Base-by-base conservation (phyloP, 2,888 invertebrate species). In the Steinernema hermaphroditum region DNA sequence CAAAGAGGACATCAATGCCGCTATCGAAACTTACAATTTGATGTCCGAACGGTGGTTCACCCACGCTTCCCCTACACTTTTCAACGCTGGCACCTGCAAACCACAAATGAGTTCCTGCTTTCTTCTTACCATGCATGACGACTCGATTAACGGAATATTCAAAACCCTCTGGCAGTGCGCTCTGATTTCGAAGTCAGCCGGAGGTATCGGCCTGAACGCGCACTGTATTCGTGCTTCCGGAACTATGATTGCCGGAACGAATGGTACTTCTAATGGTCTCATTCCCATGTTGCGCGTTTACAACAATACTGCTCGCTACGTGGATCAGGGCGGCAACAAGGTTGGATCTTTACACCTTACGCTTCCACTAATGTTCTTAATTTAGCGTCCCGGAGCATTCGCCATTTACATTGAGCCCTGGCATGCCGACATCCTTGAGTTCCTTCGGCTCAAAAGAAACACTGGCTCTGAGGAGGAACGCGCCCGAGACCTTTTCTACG, bases 331-430 rank as follows among this genome's bases (percentile, higher is more conserved):
- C 27, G 96, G 96, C 68, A 96, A 96, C 86, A 96, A 96, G 85
- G 89, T 89, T 78, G 54, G 72, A 22, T n/a, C 74, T 43, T 14
- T 29, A 12, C 22, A 19, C 19, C 19, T 22, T 6, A 43, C 14
- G 62, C 1, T 6, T 46, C n/a, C 46, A 6, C 12, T 37, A 37
- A 4, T 12, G 4, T 37, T 37, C 6, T 8, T 8, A 8, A 37
- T 37, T 37, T 37, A 90, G 90, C 89, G 96, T 76, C 96, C 96
- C 0, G 97, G 97, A 27, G 96, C 96, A 1, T 96, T 97, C 89
- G 96, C 98, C 19, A 91, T 98, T 76, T 98, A 98, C 86, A 88
- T 99, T 71, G 98, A 98, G 88, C 98, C 98, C 0, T 98, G 98
- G 98, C 98, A 99, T 89, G 92, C 94, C 0, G 97, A 98, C 87